A percentile compares a stretch with the other conserved stretches of the same genome.
phyloP scores from a whole-genome alignment of 2,113 vertebrate species.

The Plecotus auritus region DNA sequence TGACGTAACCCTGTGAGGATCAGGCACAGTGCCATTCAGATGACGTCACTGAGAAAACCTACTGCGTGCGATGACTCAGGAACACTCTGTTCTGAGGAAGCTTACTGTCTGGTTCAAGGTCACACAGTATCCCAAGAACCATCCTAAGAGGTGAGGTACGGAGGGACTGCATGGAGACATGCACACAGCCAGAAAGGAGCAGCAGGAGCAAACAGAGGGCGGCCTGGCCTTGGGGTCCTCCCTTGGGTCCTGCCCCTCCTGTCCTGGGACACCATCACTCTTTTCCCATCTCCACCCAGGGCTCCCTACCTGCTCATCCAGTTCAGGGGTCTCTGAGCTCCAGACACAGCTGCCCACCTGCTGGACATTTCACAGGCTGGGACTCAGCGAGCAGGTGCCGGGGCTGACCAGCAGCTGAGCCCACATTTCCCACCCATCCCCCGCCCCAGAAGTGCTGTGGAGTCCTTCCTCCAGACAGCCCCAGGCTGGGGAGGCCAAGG shows the following conservation, averaged over 20 bases:
- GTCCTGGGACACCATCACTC: accelerated
- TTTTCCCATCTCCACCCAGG: accelerated
- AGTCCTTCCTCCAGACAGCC: too few species aligned
- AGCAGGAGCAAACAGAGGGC: not conserved
- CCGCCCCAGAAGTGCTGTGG: too few species aligned
- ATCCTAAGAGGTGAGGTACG: accelerated
- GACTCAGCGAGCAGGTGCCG: not conserved
- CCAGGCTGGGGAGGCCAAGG: not conserved
- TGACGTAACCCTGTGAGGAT: too few species aligned
- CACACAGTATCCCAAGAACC: accelerated
- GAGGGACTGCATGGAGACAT: accelerated
- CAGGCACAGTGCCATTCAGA: accelerated
- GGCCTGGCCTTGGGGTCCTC: not conserved
- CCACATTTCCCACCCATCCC: too few species aligned
- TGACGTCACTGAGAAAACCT: not conserved
- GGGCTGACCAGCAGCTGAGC: too few species aligned
- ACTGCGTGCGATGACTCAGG: not conserved
- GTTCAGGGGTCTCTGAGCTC: not conserved
- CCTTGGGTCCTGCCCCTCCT: accelerated
- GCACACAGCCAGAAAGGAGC: not conserved
- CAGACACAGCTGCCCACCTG: not conserved
- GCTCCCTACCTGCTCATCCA: not conserved
- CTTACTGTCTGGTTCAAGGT: not conserved
- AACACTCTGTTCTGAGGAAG: not conserved
- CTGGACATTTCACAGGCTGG: accelerated